phyloP scores from a whole-genome alignment of 2,113 vertebrate species.

The Orycteropus afer region DNA sequence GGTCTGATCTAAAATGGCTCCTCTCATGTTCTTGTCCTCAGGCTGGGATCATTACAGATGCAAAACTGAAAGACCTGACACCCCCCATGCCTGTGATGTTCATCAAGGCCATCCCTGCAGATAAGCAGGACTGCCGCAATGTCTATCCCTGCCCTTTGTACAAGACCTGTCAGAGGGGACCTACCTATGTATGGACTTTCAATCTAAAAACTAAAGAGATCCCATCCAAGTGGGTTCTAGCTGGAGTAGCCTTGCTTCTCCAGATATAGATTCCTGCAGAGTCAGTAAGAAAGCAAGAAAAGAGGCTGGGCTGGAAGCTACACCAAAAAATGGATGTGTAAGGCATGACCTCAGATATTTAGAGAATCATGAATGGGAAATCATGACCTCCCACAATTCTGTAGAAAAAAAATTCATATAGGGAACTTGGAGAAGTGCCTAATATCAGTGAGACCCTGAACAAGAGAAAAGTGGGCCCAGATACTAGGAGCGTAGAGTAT shows the following conservation, averaged over 20 bases:
- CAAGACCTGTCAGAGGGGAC: slow-evolving; percentile 93
- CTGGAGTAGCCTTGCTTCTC: slow-evolving; percentile 94
- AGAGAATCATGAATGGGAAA: neutral
- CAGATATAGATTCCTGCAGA: slow-evolving; percentile 85
- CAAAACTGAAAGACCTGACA: slow-evolving; percentile 94
- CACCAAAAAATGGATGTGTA: rapidly evolving
- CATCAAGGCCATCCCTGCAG: slow-evolving; percentile 91
- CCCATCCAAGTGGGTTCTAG: slow-evolving; percentile 95
- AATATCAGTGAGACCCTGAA: neutral
- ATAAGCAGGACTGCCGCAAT: slow-evolving; percentile 90
- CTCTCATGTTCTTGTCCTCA: slow-evolving; percentile 66
- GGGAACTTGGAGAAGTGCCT: neutral
- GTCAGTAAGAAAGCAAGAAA: neutral
- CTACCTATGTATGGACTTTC: slow-evolving; percentile 96
- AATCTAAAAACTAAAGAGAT: slow-evolving; percentile 95
- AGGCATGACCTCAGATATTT: neutral
- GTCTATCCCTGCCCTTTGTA: slow-evolving; percentile 94
- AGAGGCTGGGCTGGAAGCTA: neutral
- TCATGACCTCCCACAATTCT: neutral
- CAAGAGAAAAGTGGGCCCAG: neutral
- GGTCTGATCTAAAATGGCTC: neutral
- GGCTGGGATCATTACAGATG: slow-evolving; percentile 90
- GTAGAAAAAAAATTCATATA: slow-evolving; percentile 8
- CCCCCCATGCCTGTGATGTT: slow-evolving; percentile 93
- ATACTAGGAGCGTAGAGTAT: neutral